Evolutionary conservation across 2,888 invertebrate species (phyloP).

Genomic region (Lutraria lutraria): DNA sequence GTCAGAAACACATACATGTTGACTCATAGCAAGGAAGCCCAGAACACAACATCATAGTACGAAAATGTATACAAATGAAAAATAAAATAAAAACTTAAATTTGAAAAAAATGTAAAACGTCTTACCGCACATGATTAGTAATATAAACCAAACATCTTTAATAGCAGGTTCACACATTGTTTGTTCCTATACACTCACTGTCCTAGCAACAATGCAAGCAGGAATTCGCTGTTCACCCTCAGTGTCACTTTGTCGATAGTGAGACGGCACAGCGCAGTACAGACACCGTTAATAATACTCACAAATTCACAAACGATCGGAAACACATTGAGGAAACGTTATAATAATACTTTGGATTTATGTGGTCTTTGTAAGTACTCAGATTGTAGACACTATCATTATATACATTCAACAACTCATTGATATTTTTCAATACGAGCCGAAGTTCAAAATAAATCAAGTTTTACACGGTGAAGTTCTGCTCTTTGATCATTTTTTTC

Average conservation of each 20-base stretch:
- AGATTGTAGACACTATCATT: too few species aligned
- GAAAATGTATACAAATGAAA: too few species aligned
- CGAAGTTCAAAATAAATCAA: too few species aligned
- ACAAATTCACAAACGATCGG: background rate
- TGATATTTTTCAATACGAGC: too few species aligned
- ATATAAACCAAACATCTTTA: background rate
- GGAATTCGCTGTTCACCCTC: background rate
- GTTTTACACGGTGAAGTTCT: too few species aligned
- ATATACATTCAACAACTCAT: too few species aligned
- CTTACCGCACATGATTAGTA: conserved; percentile 1
- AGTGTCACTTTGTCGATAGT: conserved; percentile 16
- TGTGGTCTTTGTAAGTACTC: background rate
- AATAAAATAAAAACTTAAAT: too few species aligned
- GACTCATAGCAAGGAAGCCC: too few species aligned
- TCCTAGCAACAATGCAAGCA: conserved; percentile 14
- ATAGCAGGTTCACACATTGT: background rate
- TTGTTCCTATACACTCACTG: background rate
- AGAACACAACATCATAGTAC: too few species aligned
- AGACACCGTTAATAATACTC: background rate
- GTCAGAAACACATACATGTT: too few species aligned
- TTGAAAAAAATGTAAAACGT: background rate
- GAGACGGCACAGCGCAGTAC: background rate
- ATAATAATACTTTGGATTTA: background rate
- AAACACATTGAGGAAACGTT: background rate
- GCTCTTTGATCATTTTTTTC: too few species aligned